These are phyloP conservation scores for Zaprionus lineosus DNA, from an alignment of 2,888 invertebrate genomes.

Conservation along the genomic window DNA sequence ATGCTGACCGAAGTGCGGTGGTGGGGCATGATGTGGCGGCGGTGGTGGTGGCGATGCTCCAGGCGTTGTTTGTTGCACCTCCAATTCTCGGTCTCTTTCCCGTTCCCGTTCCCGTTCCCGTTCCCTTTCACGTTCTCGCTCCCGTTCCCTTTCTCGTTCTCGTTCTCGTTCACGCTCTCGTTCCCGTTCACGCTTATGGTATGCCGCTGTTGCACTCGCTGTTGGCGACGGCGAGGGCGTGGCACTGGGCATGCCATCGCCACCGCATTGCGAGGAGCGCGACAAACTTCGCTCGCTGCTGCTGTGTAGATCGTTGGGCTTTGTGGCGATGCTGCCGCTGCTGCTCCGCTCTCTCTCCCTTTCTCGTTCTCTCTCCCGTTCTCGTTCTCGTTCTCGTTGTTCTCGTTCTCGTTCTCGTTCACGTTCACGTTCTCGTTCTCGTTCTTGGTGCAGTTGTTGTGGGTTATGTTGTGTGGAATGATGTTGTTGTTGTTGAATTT, in stretches of 20 bases:
- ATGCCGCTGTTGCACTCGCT: constrained; percentile 36
- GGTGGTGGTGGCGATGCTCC: constrained; percentile 59
- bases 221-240: constrained; percentile 64
- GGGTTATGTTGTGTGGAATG: constrained; percentile 68
- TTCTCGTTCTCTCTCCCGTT: constrained; percentile 13
- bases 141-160: constrained; percentile 42
- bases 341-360: constrained; percentile 38
- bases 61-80: constrained; percentile 45
- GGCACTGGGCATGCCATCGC: constrained; percentile 45
- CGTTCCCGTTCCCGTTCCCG: constrained; percentile 44
- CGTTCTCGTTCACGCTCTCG: constrained; percentile 48
- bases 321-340: constrained; percentile 46
- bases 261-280: constrained; percentile 57
- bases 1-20: constrained; percentile 76
- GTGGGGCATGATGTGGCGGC: constrained; percentile 28
- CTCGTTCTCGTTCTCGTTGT: constrained; percentile 16
- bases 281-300: constrained; percentile 64
- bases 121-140: constrained; percentile 47
- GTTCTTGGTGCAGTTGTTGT: constrained; percentile 63
- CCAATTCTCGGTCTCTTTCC: constrained; percentile 48
- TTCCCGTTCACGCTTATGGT: constrained; percentile 58
- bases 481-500: constrained; percentile 60
- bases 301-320: constrained; percentile 55
- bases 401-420: constrained; percentile 30
- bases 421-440: constrained; percentile 48